Conservation (phyloP, 1,140 invertebrate genomes). For the Zaprionus africanus region DNA sequence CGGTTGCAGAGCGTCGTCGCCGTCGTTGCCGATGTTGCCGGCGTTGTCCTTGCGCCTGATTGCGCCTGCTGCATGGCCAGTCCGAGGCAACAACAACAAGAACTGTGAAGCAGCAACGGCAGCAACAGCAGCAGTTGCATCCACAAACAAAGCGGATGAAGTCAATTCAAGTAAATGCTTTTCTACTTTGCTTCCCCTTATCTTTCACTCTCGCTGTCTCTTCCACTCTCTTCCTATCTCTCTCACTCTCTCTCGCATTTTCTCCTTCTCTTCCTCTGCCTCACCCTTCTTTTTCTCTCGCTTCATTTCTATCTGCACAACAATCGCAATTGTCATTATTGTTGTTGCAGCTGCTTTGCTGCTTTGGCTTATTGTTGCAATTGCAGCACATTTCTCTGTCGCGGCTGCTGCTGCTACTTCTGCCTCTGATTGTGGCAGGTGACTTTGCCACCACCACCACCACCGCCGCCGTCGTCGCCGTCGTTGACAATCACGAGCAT, state of each 20-base stretch:
- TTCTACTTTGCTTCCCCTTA: constrained; percentile 38
- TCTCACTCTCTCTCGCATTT: background rate
- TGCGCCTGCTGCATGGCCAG: constrained; percentile 33
- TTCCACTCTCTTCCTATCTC: constrained; percentile 16
- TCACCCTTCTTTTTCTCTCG: background rate
- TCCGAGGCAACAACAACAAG: background rate
- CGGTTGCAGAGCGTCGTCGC: constrained; percentile 61
- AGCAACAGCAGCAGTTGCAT: constrained; percentile 33
- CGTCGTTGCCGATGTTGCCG: constrained; percentile 53
- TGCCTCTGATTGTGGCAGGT: constrained; percentile 35
- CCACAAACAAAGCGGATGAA: constrained; percentile 70
- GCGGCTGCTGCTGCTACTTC: constrained; percentile 4
- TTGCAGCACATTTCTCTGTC: constrained; percentile 50
- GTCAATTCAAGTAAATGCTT: constrained; percentile 76
- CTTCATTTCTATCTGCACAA: constrained; percentile 12
- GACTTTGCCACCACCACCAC: background rate
- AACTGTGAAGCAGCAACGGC: constrained; percentile 12
- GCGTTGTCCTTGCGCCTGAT: constrained; percentile 51
- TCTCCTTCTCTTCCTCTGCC: constrained; percentile 17
- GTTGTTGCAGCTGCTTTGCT: constrained; percentile 39
- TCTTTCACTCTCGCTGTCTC: background rate
- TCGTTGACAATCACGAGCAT: constrained; percentile 50
- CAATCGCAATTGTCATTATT: constrained; percentile 58
- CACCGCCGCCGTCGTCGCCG: constrained; percentile 8
- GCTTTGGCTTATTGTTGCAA: constrained; percentile 53